Evolutionary conservation across 1,140 invertebrate genomes (phyloP), one percentile per base, ranked within the genome.

Genomic region (Mactra quadrangularis): DNA sequence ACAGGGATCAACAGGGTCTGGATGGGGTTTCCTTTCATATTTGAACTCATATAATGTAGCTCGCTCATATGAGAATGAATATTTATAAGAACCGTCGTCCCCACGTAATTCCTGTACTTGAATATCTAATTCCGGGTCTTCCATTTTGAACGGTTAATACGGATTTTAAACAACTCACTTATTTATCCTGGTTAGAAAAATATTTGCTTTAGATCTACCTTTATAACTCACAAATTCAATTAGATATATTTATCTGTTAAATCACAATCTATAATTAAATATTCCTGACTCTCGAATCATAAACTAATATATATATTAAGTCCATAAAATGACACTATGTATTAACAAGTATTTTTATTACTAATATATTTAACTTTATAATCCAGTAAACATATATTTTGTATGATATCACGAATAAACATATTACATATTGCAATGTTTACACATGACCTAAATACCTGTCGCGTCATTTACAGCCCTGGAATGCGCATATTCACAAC

Each of bases 21-120:
- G 90, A 3, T 83, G 59, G 0, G 90, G 83, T 19, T 86, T 83
- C 19, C 89, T 86, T 35, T 90, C 89, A 77, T 88, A 91, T 82
- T 90, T 90, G 72, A 89, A 91, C 68, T 91, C 90, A 62, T 91
- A 91, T 38, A 91, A 52, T 0, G 90, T 90, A 0, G 90, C 90
- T 45, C 89, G 83, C 50, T 91, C 90, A 75, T 91, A 91, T 7
- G 86, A 88, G 68, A 91, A 91, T 0, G 89, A 85, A 62, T 91
- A 91, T 72, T 89, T 88, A 62, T 89, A 90, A 1, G 88, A 82
- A 52, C 87, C 87, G 29, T 90, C 86, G 31, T 89, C 85, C 25
- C 83, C 83, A 6, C 76, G 76, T 31, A 66, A 59, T 60, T 90
- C 88, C 47, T 85, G 66, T 13, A 87, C 86, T n/a, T 86, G 79